Evolutionary conservation across 2,797 vertebrate genomes (phyloP), one percentile per base, ranked within the genome.

Genomic region (Xiphophorus birchmanni): DNA sequence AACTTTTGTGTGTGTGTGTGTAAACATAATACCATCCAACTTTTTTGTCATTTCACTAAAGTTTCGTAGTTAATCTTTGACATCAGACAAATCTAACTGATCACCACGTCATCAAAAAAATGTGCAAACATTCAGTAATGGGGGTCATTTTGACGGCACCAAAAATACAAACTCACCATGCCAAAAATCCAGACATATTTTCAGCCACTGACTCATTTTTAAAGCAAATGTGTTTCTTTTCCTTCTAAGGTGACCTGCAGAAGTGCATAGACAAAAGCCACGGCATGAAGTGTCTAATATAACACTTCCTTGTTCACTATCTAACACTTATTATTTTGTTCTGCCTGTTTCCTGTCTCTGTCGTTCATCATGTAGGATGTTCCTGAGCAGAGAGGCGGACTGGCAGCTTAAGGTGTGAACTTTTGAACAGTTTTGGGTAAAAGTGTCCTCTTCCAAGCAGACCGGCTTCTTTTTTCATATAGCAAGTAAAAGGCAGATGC

Each of bases 271-370:
- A 63, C 54, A 80, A 83, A 85, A 78, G 67, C 79, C 78, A 72
- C 78, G 73, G 78, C 85, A 85, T 80, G 84, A 84, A 80, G 85
- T 81, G 60, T 84, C 83, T 88, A 84, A 87, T 89, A 82, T 88
- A 75, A 80, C 50, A 44, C 85, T 80, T 76, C 76, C 79, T 77
- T 60, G 81, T 89, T 89, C 81, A 58, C 73, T 32, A 81, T 86
- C 86, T 81, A 86, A 88, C 84, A 88, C 81, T 84, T 80, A 85
- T 92, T 85, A 79, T 82, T 83, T 81, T 77, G 56, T 73, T 73
- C 77, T 86, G 81, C 77, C 63, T 82, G 78, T 86, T 80, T 79
- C 81, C 74, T 26, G 48, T 78, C 78, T 74, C 47, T 78, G 60
- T 80, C 40, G 23, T 77, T 84, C 77, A 18, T 82, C 29, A 13